Conservation (phyloP, 2,113 vertebrate species). For the Python bivittatus region DNA sequence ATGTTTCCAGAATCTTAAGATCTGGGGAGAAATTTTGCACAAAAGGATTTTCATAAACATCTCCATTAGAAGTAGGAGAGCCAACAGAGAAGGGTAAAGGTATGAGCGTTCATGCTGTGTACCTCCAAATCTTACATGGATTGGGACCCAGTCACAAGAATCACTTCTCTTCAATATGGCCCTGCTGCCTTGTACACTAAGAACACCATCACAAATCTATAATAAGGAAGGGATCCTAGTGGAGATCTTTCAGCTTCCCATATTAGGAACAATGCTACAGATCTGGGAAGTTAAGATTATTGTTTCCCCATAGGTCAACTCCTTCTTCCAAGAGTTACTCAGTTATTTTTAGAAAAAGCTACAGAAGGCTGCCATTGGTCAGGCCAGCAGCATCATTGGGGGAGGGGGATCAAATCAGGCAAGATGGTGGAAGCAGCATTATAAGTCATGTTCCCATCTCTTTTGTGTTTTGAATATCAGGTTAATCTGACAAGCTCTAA, state of each 20-base stretch:
- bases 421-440: not conserved
- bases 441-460: not conserved
- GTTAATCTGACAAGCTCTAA: not conserved
- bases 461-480: not conserved
- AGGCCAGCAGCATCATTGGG: not conserved
- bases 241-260: not conserved
- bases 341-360: not conserved
- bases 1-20: not conserved
- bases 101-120: not conserved
- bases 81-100: no score
- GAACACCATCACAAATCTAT: not conserved
- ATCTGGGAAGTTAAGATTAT: not conserved
- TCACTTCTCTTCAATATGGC: not conserved
- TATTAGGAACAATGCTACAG: not conserved
- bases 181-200: not conserved
- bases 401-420: not conserved
- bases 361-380: not conserved
- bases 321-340: not conserved
- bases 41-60: not conserved
- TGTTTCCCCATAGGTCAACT: not conserved
- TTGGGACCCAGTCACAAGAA: not conserved
- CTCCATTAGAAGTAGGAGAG: not conserved
- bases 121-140: not conserved
- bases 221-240: not conserved
- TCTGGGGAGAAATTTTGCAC: not conserved